phyloP scores from a whole-genome alignment of 2,113 vertebrate species.

The Plecturocebus donacophilus region DNA sequence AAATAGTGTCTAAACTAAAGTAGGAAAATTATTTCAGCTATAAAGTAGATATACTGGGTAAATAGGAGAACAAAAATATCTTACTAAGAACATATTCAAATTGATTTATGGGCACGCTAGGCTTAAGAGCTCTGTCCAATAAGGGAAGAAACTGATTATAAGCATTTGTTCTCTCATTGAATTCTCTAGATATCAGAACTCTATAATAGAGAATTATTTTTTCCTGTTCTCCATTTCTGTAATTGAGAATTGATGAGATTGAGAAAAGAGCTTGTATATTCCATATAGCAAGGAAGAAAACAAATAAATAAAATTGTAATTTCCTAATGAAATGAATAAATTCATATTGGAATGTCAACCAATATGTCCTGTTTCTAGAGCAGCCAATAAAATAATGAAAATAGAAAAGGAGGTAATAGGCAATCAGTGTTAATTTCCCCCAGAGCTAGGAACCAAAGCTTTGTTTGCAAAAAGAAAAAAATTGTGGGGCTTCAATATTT shows the following conservation, averaged over 20 bases:
- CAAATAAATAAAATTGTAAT: neutral
- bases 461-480: neutral
- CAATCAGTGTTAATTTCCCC: neutral
- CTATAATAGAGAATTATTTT: neutral
- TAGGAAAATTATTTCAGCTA: neutral
- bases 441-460: neutral
- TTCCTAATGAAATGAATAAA: neutral
- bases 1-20: neutral
- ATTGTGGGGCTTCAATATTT: neutral
- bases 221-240: neutral
- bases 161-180: neutral
- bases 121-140: neutral
- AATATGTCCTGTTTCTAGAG: neutral
- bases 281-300: neutral
- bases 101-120: neutral
- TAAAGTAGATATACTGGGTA: neutral
- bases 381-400: neutral
- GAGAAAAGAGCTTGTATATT: neutral
- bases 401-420: neutral
- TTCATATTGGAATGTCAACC: neutral
- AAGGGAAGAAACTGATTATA: neutral
- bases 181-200: neutral
- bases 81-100: neutral
- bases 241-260: slow-evolving; percentile 1
- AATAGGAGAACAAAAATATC: neutral